Evolutionary conservation across 2,888 invertebrate species (phyloP).

Genomic region (Tetranychus truncatus): DNA sequence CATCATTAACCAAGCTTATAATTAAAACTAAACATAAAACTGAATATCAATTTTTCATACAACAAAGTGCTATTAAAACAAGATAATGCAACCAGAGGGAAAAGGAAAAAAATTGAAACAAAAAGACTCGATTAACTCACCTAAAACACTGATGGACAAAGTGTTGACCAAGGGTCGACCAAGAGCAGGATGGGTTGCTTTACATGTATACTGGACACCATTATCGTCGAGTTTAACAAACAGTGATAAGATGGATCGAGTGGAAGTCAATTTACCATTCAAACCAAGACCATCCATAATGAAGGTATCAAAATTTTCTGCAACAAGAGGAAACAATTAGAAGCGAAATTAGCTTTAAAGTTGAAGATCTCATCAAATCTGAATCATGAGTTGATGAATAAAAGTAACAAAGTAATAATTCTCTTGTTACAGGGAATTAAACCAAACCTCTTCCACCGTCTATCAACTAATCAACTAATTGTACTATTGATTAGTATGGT

Average conservation of each 20-base stretch:
- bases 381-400: too few species aligned
- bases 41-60: too few species aligned
- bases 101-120: background rate
- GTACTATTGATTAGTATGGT: too few species aligned
- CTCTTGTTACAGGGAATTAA: too few species aligned
- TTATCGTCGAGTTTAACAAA: conserved; percentile 12
- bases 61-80: too few species aligned
- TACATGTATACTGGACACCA: conserved; percentile 10
- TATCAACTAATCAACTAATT: too few species aligned
- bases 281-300: conserved; percentile 5
- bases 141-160: conserved; percentile 8
- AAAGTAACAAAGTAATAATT: too few species aligned
- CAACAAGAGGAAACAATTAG: background rate
- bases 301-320: background rate
- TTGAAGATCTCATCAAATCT: too few species aligned
- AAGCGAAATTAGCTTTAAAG: background rate
- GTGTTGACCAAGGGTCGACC: background rate
- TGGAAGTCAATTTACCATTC: conserved; percentile 9
- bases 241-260: background rate
- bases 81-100: background rate
- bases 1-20: too few species aligned
- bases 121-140: background rate
- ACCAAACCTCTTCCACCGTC: too few species aligned
- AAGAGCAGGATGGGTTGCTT: conserved; percentile 8
- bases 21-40: too few species aligned